Evolutionary conservation across 2,888 invertebrate genomes (phyloP), one percentile per base, ranked within the genome.

Genomic region (Mesochorus sp.): DNA sequence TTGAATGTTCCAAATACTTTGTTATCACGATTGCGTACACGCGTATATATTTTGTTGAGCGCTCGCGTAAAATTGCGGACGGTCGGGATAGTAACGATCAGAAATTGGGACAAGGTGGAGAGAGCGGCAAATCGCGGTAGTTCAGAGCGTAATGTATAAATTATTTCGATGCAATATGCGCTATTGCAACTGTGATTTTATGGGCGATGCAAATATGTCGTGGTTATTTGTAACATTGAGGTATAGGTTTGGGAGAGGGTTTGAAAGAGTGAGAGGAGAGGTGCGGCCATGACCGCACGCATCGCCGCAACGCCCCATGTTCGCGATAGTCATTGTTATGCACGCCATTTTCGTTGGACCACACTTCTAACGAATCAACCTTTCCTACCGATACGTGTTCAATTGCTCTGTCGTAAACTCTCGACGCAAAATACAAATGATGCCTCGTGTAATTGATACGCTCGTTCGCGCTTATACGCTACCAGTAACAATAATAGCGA

Each of bases 171-270:
- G 77, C 79, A 64, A 53, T 68, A 53, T 28, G 19, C 68, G 12
- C 34, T 64, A 34, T 76, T 57, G 67, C 44, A 61, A 67, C 62
- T 70, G 79, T 67, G 80, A 83, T 77, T 77, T 76, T 72, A 70
- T 71, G 70, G 79, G 53, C 71, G 59, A 53, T 61, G 73, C 79
- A 83, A 85, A 85, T 84, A 80, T 78, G 78, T 77, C 74, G 72
- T 67, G 80, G 81, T 82, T 84, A 81, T 85, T 85, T 79, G 81
- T 78, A 80, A 82, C 79, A 44, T 71, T 37, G 57, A 28, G 49
- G 57, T 66, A 44, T 34, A n/a, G 28, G 17, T n/a, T n/a, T n/a
- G 12, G 21, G 37, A 49, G 62, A 31, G 31, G 26, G 59, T n/a
- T 10, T 28, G 57, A 47, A 17, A n/a, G 39, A 10, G 42, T 3